Evolutionary conservation across 2,888 invertebrate species (phyloP).

Genomic region (Carabus problematicus): DNA sequence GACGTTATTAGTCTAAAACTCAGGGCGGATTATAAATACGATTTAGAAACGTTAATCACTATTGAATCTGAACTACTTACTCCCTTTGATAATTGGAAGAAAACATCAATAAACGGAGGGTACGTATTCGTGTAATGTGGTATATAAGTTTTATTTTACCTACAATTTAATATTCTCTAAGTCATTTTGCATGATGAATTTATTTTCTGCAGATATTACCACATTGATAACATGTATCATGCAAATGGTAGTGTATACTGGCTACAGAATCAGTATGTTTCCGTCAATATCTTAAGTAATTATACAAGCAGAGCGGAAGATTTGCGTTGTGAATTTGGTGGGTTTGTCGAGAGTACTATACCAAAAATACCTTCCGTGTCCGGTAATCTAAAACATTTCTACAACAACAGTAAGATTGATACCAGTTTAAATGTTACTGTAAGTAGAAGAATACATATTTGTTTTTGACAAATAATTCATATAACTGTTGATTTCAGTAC

Average conservation of each 20-base stretch:
- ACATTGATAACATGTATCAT: slow-evolving; percentile 60
- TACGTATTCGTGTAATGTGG: slow-evolving; percentile 50
- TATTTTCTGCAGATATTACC: slow-evolving; percentile 60
- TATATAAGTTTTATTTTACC: slow-evolving; percentile 21
- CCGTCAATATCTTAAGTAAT: slow-evolving; percentile 64
- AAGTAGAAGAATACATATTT: slow-evolving; percentile 44
- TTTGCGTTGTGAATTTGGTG: slow-evolving; percentile 61
- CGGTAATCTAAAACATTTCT: slow-evolving; percentile 64
- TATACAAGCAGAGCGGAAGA: slow-evolving; percentile 58
- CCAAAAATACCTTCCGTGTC: slow-evolving; percentile 66
- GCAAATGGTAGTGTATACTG: slow-evolving; percentile 66
- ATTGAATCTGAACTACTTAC: slow-evolving; percentile 62
- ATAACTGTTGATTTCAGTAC: slow-evolving; percentile 60
- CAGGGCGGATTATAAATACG: slow-evolving; percentile 66
- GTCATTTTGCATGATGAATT: slow-evolving; percentile 5
- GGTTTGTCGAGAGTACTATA: slow-evolving; percentile 66
- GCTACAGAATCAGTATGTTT: slow-evolving; percentile 67
- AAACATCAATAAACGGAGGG: slow-evolving; percentile 63
- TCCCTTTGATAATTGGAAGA: slow-evolving; percentile 67
- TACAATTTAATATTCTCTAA: slow-evolving; percentile 20
- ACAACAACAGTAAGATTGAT: slow-evolving; percentile 61
- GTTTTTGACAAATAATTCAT: slow-evolving; percentile 15
- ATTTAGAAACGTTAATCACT: slow-evolving; percentile 59
- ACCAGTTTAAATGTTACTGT: slow-evolving; percentile 63
- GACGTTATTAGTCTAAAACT: slow-evolving; percentile 68